Evolutionary conservation across 2,797 vertebrate species (phyloP).

Genomic region (Acrossocheilus wenchowensis): DNA sequence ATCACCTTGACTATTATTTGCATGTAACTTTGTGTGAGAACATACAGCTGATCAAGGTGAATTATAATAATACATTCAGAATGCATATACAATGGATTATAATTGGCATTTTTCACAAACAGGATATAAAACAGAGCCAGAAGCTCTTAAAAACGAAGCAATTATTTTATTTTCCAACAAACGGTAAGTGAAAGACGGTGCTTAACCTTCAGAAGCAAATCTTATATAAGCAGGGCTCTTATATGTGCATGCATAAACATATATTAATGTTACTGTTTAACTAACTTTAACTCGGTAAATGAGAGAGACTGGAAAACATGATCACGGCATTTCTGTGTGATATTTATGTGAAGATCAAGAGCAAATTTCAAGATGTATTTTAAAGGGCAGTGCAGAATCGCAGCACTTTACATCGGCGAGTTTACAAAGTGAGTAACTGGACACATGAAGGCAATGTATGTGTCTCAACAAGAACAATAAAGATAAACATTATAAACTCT

Average conservation of each 20-base stretch:
- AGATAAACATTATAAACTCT: neutral
- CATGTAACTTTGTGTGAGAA: neutral
- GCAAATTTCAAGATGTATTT: slow-evolving; percentile 19
- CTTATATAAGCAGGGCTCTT: neutral
- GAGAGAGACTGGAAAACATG: neutral
- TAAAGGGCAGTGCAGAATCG: neutral
- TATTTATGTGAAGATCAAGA: slow-evolving; percentile 7
- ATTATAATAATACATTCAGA: neutral
- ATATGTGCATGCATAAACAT: neutral
- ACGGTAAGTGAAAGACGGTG: neutral
- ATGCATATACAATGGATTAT: neutral
- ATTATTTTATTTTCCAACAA: neutral
- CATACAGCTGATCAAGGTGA: neutral
- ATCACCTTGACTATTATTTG: too few species aligned
- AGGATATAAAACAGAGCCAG: neutral
- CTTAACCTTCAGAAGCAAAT: neutral
- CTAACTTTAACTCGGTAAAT: neutral
- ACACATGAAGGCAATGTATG: neutral
- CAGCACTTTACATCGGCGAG: neutral
- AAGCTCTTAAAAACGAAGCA: neutral
- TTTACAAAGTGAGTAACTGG: neutral
- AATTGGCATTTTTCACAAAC: neutral
- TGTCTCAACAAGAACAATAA: neutral
- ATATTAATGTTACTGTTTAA: neutral
- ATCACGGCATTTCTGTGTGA: neutral